Conservation (phyloP, 2,113 vertebrate genomes). For the Xenopus laevis region DNA sequence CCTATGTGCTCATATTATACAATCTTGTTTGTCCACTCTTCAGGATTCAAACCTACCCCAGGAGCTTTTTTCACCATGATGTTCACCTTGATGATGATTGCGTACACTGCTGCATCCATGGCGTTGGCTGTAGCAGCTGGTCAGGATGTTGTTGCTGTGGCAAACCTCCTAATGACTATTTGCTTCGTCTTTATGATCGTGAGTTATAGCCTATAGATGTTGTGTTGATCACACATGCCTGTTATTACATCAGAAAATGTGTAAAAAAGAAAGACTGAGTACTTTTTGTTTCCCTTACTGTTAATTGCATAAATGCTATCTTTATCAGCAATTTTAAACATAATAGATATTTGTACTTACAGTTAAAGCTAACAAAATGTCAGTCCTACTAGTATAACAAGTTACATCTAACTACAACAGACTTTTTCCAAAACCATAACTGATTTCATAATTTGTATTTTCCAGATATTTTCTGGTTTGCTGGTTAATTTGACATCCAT, state of each 20-base stretch:
- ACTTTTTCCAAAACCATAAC: background rate
- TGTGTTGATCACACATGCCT: too few species aligned
- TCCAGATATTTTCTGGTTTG: constrained; percentile 84
- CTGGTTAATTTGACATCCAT: constrained; percentile 80
- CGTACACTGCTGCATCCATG: constrained; percentile 83
- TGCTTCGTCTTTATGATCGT: constrained; percentile 91
- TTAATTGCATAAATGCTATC: too few species aligned
- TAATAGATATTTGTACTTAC: too few species aligned
- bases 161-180: constrained; percentile 85
- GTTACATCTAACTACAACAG: too few species aligned
- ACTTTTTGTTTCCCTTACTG: too few species aligned
- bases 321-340: too few species aligned
- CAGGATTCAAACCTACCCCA: constrained; percentile 72
- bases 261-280: too few species aligned
- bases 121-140: constrained; percentile 82
- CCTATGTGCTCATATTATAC: too few species aligned
- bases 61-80: constrained; percentile 81
- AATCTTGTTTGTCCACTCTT: background rate
- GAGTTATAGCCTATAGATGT: constrained; percentile 42
- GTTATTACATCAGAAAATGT: too few species aligned
- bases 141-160: constrained; percentile 77
- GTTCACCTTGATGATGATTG: constrained; percentile 73
- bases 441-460: constrained; percentile 5
- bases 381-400: too few species aligned
- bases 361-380: too few species aligned